These are phyloP conservation scores for Aricia artaxerxes DNA, from an alignment of 2,888 invertebrate species.

Conservation along the genomic window DNA sequence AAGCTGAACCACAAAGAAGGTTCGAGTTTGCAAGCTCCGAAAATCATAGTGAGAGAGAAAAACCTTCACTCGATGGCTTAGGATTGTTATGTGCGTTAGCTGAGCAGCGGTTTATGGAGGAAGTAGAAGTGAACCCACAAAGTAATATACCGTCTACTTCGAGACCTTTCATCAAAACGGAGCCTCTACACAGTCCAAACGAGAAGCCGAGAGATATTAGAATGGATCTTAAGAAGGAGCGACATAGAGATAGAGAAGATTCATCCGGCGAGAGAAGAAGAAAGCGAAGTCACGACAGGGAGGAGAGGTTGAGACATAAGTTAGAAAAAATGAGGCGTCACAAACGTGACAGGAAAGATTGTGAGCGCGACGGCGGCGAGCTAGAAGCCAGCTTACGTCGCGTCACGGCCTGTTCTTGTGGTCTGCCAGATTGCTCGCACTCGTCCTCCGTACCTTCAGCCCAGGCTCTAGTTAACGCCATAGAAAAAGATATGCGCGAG, in stretches of 20 bases:
- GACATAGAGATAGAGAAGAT: constrained; percentile 66
- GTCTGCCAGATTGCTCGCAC: constrained; percentile 56
- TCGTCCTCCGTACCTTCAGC: constrained; percentile 69
- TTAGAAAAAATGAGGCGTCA: constrained; percentile 72
- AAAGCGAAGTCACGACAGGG: constrained; percentile 66
- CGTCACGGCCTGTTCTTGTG: constrained; percentile 67
- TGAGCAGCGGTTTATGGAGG: constrained; percentile 90
- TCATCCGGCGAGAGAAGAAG: constrained; percentile 66
- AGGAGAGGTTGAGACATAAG: constrained; percentile 67
- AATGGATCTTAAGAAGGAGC: constrained; percentile 60
- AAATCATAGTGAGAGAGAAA: constrained; percentile 57
- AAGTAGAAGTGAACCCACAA: constrained; percentile 77
- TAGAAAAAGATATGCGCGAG: constrained; percentile 91
- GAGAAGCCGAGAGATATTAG: constrained; percentile 51
- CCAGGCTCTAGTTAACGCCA: constrained; percentile 83
- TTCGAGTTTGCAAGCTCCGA: constrained; percentile 65
- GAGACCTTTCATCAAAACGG: constrained; percentile 66
- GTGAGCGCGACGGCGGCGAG: constrained; percentile 62
- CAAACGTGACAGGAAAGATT: constrained; percentile 61
- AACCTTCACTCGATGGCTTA: constrained; percentile 82
- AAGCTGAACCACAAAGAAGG: constrained; percentile 60
- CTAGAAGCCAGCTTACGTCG: constrained; percentile 67
- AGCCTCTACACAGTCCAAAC: constrained; percentile 61
- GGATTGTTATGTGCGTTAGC: constrained; percentile 91
- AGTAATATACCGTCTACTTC: constrained; percentile 50